Evolutionary conservation across 2,113 vertebrate genomes (phyloP), one percentile per base, ranked within the genome.

Genomic region (Spilogale gracilis): DNA sequence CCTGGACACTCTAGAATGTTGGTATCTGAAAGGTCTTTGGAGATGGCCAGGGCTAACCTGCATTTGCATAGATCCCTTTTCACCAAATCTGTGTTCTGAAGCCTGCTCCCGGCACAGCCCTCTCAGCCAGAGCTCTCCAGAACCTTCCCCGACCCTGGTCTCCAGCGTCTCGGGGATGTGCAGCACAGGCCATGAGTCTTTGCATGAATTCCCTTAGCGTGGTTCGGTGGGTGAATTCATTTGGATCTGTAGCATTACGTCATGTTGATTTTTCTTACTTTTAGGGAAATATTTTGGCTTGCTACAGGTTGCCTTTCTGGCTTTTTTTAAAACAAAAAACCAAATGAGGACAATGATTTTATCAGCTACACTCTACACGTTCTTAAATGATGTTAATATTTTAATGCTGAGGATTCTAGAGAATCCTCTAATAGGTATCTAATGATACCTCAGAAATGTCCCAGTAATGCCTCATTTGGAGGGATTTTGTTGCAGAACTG

Each of bases 261-360:
- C 61, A 5, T 54, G 54, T 12, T 71, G 58, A 89, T 43, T 91
- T 91, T 85, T 61, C 14, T 60, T 63, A 45, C 82, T 76, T 91
- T 71, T 48, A 61, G 45, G n/a, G 20, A 81, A 65, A 12, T 73
- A 76, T 88, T 91, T 65, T 76, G 9, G 30, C 9, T 11, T 92
- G 54, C 80, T 96, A 10, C 9, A 43, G n/a, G 14, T 3, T 96
- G 95, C 96, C 97, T 98, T 96, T 92, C 97, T 97, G 60, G 1
- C 87, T 97, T 67, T 54, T 61, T 95, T 20, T 83, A 97, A 97
- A 96, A 81, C 65, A 69, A 91, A 91, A 87, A 74, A 97, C 73
- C 76, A 88, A 93, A 85, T 61, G 71, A 78, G 94, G 82, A 18
- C 96, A 97, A 94, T 79, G 97, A 52, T 13, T 97, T 89, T 96